Evolutionary conservation across 2,113 vertebrate species (phyloP), one percentile per base, ranked within the genome.

Genomic region (Cheirogaleus medius): DNA sequence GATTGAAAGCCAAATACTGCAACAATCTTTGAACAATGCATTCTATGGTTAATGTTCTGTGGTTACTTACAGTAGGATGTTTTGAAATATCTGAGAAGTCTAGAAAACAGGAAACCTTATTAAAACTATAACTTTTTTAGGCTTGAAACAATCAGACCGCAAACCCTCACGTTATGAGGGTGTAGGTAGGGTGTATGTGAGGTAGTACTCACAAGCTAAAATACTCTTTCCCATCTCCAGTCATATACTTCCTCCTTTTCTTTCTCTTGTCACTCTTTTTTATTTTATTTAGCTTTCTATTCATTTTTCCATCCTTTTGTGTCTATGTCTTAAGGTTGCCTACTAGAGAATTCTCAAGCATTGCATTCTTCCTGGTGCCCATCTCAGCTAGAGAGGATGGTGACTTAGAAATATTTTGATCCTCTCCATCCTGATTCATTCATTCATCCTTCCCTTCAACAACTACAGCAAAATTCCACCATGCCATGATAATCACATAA

Each of bases 1-100:
- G 82, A 92, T 73, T 56, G 39, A 63, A 95, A 92, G 5, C 52
- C 63, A 87, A 98, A 95, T 42, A 91, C 74, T 13, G 91, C 9
- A 95, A 80, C 56, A 87, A n/a, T 95, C 63, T 49, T 74, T 47
- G 64, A 23, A 97, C 1, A 84, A 52, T 76, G 54, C 3, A 27
- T 60, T 94, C 52, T 66, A 58, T 32, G 18, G 84, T 81, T 74
- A 11, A 56, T 58, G 60, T 82, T 96, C 34, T 54, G 71, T 81
- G 71, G 37, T 92, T 77, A 91, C 66, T 78, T 85, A 58, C 0
- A 78, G 58, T 25, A 52, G 20, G 29, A 58, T 71, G 29, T 77
- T 94, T 88, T 91, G 34, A 63, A 68, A 82, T 88, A 90, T 60
- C 81, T 90, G 37, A 92, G 27, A 86, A 92, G 80, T 58, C 49